Base-by-base conservation (phyloP, 2,888 invertebrate species). In the Portevinia maculata region DNA sequence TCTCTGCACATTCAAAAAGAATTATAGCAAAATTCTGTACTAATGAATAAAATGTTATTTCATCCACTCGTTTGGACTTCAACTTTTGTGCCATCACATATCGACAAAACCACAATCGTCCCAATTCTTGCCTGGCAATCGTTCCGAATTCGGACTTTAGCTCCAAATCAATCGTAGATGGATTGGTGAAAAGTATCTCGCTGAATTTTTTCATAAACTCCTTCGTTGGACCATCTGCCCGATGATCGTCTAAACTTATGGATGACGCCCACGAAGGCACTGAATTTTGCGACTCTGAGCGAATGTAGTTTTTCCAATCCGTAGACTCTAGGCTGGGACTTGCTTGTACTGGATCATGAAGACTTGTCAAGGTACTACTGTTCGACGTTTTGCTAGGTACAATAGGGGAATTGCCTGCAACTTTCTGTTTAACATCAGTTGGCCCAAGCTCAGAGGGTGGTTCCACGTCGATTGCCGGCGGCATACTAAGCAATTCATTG, bases 21-120 rank as follows among this genome's bases (percentile, higher is more conserved):
- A 93, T 93, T 19, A 95, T 92, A 0, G 94, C 94, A 87, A 95
- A 94, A 88, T 94, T 93, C 89, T 95, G 95, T 9, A 94, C 93
- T 83, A 95, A 89, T 1, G 93, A 93, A 88, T 93, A 94, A 88
- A 95, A 94, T 1, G 94, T 93, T 52, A 93, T 91, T 86, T 94
- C 94, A 24, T 92, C 91, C 0, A 95, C 93, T 67, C 92, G 91
- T 86, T 93, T 93, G 37, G 93, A 92, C 70, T 93, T 92, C 46
- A 93, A 92, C 81, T 94, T 91, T 90, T 94, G 92, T 15, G 93
- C 92, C 86, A 93, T 93, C 9, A 95, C 93, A 86, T 93, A 93
- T 67, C 94, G 91, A 3, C 94, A 92, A 89, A 95, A 95, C 94
- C 94, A 94, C 70, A 94, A 90, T 57, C 95, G 91, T 0, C 94